Evolutionary conservation across 2,888 invertebrate species (phyloP).

Genomic region (Pollenia amentaria): DNA sequence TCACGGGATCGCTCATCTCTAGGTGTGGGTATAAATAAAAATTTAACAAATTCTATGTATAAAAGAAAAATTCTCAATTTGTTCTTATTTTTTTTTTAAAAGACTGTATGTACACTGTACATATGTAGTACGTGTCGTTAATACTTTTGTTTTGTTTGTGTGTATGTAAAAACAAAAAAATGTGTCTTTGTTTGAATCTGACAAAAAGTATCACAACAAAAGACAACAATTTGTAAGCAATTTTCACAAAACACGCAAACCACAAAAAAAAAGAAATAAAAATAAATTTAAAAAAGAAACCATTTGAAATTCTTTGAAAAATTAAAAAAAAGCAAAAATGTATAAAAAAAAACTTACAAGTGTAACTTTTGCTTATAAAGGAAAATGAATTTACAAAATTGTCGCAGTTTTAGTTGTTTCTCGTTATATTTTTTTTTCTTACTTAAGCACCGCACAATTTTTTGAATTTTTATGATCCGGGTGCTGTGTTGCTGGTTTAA

Average conservation of each 20-base stretch:
- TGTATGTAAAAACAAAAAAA: neutral
- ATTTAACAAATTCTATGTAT: no score
- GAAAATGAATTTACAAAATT: constrained; percentile 72
- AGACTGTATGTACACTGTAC: no score
- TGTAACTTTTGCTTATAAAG: constrained; percentile 67
- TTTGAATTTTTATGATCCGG: constrained; percentile 22
- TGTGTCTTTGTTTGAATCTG: neutral
- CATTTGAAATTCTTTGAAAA: constrained; percentile 29
- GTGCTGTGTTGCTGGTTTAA: constrained; percentile 53
- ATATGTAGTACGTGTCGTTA: neutral
- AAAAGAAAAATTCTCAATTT: no score
- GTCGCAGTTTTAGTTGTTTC: constrained; percentile 67
- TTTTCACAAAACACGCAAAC: constrained; percentile 64
- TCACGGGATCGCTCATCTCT: no score
- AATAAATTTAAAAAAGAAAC: constrained; percentile 19
- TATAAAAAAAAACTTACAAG: constrained; percentile 59
- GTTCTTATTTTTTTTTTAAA: no score
- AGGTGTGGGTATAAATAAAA: no score
- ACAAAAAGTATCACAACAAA: constrained; percentile 60
- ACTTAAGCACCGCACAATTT: neutral
- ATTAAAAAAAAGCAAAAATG: constrained; percentile 18
- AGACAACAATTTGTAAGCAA: constrained; percentile 73
- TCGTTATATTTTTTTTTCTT: constrained; percentile 35
- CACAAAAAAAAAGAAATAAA: constrained; percentile 17
- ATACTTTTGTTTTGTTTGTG: neutral